A percentile compares a stretch with the other conserved stretches of the same genome.
These are phyloP conservation scores for Adelosebastes latens DNA, from an alignment of 2,797 vertebrate species.

Conservation along the genomic window DNA sequence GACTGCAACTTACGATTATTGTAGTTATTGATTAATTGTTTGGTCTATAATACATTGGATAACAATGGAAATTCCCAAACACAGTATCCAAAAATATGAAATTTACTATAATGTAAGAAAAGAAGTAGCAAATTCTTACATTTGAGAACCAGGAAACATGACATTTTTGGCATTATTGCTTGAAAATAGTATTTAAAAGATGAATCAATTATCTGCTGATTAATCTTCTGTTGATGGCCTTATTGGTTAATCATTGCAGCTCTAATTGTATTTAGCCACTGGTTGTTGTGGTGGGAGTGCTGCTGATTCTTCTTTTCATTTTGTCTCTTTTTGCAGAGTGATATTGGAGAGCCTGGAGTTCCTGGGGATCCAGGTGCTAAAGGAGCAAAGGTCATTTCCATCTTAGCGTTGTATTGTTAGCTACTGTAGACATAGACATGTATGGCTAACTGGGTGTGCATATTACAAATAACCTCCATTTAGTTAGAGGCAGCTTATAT, in stretches of 20 bases:
- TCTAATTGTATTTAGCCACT: not conserved
- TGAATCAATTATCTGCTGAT: not conserved
- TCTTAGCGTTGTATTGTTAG: not conserved
- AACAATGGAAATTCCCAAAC: not conserved
- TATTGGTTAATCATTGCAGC: not conserved
- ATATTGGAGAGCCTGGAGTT: conserved; percentile 55
- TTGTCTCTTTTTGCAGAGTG: conserved; percentile 56
- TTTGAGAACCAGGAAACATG: not conserved
- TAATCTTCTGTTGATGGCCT: not conserved
- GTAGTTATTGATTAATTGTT: not conserved
- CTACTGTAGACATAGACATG: not conserved
- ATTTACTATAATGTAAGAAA: not conserved
- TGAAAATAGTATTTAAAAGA: not conserved
- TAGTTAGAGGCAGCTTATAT: not conserved
- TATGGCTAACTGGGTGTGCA: not conserved
- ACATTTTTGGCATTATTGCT: not conserved
- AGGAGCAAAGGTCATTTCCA: conserved; percentile 73
- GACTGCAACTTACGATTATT: not conserved
- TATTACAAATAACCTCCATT: not conserved
- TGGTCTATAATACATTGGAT: not conserved
- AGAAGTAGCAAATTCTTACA: not conserved
- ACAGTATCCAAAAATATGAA: not conserved
- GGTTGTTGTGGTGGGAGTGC: not conserved
- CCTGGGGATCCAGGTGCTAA: conserved; percentile 62
- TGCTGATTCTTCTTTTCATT: conserved; percentile 3